A percentile compares a stretch with the other conserved stretches of the same genome.
phyloP scores from a whole-genome alignment of 2,888 invertebrate genomes.

The Catocala nupta region DNA sequence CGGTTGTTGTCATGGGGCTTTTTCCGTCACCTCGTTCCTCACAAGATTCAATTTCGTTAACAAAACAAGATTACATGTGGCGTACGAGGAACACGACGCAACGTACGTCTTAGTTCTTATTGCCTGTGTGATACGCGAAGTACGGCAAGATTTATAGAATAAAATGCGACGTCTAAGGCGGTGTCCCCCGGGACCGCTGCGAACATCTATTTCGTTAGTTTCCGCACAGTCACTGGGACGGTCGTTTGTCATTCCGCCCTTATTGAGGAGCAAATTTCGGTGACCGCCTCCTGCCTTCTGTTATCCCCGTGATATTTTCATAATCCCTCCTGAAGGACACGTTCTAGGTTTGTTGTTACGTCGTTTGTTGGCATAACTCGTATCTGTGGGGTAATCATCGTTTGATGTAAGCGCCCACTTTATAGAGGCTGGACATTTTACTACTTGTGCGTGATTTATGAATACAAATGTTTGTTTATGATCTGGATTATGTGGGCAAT shows the following conservation, averaged over 20 bases:
- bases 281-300: constrained; percentile 66
- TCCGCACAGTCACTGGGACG: constrained; percentile 69
- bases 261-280: constrained; percentile 72
- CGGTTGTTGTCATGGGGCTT: constrained; percentile 1
- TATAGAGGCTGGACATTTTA: neutral
- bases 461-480: constrained; percentile 1
- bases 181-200: constrained; percentile 52
- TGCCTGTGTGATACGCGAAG: constrained; percentile 43
- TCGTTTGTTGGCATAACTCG: constrained; percentile 50
- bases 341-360: constrained; percentile 40
- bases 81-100: constrained; percentile 19
- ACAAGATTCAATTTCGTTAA: constrained; percentile 26
- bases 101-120: constrained; percentile 34
- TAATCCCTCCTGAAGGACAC: constrained; percentile 66
- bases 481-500: too few relatives aligned
- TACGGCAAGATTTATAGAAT: constrained; percentile 50
- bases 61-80: constrained; percentile 24
- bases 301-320: constrained; percentile 74
- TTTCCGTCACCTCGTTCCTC: constrained; percentile 3
- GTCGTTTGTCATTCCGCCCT: constrained; percentile 75
- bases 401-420: constrained; percentile 32
- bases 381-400: constrained; percentile 46
- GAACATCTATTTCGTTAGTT: constrained; percentile 70
- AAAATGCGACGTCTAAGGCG: constrained; percentile 42
- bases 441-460: constrained; percentile 15